A percentile compares a stretch with the other conserved stretches of the same genome.
Evolutionary conservation across 1,140 invertebrate genomes (phyloP).

Genomic region (Heterodera schachtii): DNA sequence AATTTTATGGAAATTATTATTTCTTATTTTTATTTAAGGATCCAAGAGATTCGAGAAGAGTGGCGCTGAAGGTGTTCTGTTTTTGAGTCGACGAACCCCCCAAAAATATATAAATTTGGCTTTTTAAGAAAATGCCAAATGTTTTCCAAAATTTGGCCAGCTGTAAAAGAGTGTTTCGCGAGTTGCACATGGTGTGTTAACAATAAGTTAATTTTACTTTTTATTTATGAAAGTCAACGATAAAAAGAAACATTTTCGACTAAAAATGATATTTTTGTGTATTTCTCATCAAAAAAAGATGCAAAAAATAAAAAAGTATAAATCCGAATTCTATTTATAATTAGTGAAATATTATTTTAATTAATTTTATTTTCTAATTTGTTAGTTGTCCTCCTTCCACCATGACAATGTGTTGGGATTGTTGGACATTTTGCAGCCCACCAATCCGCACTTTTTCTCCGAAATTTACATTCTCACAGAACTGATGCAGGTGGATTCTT

Average conservation of each 20-base stretch:
- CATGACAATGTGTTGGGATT: slow-evolving; percentile 80
- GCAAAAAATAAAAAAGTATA: too few relatives aligned
- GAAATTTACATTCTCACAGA: slow-evolving; percentile 91
- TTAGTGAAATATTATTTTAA: neutral
- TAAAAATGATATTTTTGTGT: too few relatives aligned
- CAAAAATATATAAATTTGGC: neutral
- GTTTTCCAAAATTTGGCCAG: slow-evolving; percentile 99
- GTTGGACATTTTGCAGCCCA: slow-evolving; percentile 62
- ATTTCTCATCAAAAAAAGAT: too few relatives aligned
- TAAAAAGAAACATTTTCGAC: too few relatives aligned
- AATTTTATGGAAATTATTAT: slow-evolving; percentile 4
- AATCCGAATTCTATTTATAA: too few relatives aligned
- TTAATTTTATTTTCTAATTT: neutral
- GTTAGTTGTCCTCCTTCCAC: slow-evolving; percentile 99
- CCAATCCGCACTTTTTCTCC: slow-evolving; percentile 65
- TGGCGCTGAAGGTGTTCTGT: slow-evolving; percentile 8
- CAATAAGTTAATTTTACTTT: too few relatives aligned
- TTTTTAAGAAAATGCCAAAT: slow-evolving; percentile 89
- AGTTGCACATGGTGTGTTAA: slow-evolving; percentile 92
- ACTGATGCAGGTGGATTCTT: slow-evolving; percentile 76
- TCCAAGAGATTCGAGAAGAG: slow-evolving; percentile 19
- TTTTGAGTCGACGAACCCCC: too few relatives aligned
- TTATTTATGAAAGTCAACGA: too few relatives aligned
- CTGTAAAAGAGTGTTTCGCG: slow-evolving; percentile 94
- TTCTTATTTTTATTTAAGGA: slow-evolving; percentile 25